These are phyloP conservation scores for Dinoponera quadriceps DNA, from an alignment of 1,140 invertebrate species.

Conservation along the genomic window DNA sequence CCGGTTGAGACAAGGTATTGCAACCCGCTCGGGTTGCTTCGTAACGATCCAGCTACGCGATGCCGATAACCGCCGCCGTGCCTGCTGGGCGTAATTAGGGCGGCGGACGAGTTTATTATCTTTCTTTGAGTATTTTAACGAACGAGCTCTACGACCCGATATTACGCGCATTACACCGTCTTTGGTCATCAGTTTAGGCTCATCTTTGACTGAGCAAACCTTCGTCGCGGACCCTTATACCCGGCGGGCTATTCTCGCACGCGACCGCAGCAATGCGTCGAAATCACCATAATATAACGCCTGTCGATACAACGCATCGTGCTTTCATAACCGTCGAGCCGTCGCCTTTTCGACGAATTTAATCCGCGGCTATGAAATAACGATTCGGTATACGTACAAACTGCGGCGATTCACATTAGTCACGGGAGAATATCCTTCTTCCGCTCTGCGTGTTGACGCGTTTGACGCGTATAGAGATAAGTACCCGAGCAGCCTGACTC, in stretches of 20 bases:
- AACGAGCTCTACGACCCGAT: conserved; percentile 63
- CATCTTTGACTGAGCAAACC: conserved; percentile 25
- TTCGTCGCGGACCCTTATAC: not conserved
- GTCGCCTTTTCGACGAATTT: conserved; percentile 2
- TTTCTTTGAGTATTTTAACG: conserved; percentile 74
- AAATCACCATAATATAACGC: conserved; percentile 40
- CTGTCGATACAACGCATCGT: conserved; percentile 6
- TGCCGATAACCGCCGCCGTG: conserved; percentile 58
- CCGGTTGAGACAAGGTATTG: conserved; percentile 28
- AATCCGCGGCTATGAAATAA: conserved; percentile 21
- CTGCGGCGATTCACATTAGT: not conserved
- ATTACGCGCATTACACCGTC: conserved; percentile 20
- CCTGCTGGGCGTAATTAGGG: conserved; percentile 74
- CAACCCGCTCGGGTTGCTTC: conserved; percentile 44
- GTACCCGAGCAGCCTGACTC: no score
- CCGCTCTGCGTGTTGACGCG: no score
- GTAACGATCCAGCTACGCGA: conserved; percentile 56
- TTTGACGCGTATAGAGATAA: no score
- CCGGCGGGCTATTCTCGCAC: no score
- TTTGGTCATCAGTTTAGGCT: conserved; percentile 39
- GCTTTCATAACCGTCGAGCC: conserved; percentile 19
- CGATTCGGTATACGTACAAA: not conserved
- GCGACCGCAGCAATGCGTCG: conserved; percentile 35
- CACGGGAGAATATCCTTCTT: no score
- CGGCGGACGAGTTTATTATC: conserved; percentile 73